Percentiles rank a stretch among this genome's conserved stretches.
phyloP scores from a whole-genome alignment of 2,113 vertebrate genomes.

The Taurulus bubalis region DNA sequence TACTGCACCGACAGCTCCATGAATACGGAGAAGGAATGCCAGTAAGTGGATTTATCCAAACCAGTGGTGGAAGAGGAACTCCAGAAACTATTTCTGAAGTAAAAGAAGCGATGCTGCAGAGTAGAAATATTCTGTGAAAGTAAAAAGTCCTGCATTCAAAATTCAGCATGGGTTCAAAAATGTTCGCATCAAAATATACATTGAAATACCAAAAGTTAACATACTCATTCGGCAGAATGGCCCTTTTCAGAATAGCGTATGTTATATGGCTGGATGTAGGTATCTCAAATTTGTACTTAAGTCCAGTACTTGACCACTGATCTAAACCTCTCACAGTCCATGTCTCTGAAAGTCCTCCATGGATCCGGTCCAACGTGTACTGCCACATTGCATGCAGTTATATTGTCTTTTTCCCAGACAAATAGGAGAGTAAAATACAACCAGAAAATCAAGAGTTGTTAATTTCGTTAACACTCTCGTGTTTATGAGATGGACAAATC shows the following conservation, averaged over 20 bases:
- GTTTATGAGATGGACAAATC: background rate
- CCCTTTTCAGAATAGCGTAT: background rate
- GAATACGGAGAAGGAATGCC: conserved; percentile 96
- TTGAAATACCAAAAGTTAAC: background rate
- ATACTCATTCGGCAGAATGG: background rate
- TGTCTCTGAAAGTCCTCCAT: background rate
- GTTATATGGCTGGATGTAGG: background rate
- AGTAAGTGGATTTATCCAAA: conserved; percentile 82
- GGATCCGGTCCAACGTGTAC: background rate
- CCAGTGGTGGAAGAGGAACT: background rate
- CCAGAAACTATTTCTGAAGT: background rate
- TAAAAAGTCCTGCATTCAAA: background rate
- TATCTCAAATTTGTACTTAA: background rate
- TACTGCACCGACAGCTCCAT: conserved; percentile 98
- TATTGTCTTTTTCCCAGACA: background rate
- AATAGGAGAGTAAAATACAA: background rate
- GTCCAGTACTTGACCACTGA: too few relatives aligned
- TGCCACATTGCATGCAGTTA: background rate
- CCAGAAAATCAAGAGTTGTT: background rate
- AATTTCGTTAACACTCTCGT: background rate
- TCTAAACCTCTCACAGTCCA: background rate
- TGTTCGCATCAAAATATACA: background rate
- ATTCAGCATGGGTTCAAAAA: background rate
- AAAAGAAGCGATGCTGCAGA: background rate
- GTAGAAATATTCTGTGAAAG: background rate